Conservation (phyloP, 2,888 invertebrate genomes). For the Pheosia tremula region DNA sequence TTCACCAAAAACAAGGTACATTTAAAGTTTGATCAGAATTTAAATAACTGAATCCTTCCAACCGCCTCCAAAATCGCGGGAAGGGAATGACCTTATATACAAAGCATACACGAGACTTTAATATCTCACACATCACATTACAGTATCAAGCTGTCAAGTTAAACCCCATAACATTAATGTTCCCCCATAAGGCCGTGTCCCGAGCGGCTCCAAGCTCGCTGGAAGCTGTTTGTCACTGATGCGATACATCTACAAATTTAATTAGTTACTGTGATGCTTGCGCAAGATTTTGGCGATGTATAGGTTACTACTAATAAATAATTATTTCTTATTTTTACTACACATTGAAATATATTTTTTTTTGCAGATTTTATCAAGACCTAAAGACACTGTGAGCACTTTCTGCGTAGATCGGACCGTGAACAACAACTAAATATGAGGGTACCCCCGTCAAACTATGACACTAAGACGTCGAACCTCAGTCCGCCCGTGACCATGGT, state of each 20-base stretch:
- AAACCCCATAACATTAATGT: conserved; percentile 1
- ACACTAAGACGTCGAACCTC: no score
- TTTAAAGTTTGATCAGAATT: no score
- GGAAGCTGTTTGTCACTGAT: not conserved
- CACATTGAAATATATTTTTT: no score
- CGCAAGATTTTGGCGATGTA: not conserved
- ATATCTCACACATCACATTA: conserved; percentile 6
- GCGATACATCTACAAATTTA: not conserved
- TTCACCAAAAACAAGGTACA: no score
- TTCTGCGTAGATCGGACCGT: no score
- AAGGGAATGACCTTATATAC: not conserved
- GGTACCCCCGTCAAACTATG: no score
- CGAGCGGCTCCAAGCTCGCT: not conserved
- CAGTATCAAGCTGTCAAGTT: conserved; percentile 5
- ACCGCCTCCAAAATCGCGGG: not conserved
- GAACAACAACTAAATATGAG: no score
- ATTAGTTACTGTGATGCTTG: not conserved
- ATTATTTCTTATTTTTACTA: no score
- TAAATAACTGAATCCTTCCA: not conserved
- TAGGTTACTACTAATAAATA: not conserved
- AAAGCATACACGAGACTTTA: not conserved
- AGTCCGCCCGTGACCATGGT: no score
- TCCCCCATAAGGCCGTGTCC: not conserved
- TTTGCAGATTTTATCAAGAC: no score
- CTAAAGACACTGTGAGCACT: no score